These are phyloP conservation scores for Anser brachyrhynchus DNA, from an alignment of 2,113 vertebrate species.

Conservation along the genomic window DNA sequence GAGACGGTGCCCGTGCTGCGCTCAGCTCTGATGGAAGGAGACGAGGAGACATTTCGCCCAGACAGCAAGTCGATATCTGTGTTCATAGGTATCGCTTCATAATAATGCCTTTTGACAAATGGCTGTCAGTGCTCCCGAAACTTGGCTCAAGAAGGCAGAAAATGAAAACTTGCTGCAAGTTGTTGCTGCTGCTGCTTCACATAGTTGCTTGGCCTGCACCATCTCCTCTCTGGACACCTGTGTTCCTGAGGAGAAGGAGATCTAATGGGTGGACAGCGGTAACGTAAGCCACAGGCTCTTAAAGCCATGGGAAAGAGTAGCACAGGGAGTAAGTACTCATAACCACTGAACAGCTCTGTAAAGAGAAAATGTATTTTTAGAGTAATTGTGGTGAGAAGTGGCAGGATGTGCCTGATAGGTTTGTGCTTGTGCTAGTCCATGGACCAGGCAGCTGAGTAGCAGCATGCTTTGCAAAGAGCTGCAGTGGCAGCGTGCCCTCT, in stretches of 20 bases:
- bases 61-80: conserved; percentile 29
- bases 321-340: conserved; percentile 50
- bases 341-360: conserved; percentile 29
- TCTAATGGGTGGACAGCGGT: conserved; percentile 31
- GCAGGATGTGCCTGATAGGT: background rate
- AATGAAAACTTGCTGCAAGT: conserved; percentile 41
- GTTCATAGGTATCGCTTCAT: background rate
- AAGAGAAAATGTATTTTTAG: background rate
- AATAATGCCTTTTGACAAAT: conserved; percentile 56
- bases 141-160: conserved; percentile 49
- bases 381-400: background rate
- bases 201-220: background rate
- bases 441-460: background rate
- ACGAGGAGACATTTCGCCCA: conserved; percentile 36
- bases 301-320: conserved; percentile 31
- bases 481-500: background rate
- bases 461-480: accelerated
- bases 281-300: conserved; percentile 43
- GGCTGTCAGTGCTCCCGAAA: conserved; percentile 43
- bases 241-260: conserved; percentile 14
- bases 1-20: background rate
- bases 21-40: conserved; percentile 5
- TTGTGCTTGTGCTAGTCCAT: background rate
- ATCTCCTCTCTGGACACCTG: accelerated
- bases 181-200: conserved; percentile 13